A percentile compares a stretch with the other conserved stretches of the same genome.
Evolutionary conservation across 2,888 invertebrate species (phyloP).

Genomic region (Theodoxus fluviatilis): DNA sequence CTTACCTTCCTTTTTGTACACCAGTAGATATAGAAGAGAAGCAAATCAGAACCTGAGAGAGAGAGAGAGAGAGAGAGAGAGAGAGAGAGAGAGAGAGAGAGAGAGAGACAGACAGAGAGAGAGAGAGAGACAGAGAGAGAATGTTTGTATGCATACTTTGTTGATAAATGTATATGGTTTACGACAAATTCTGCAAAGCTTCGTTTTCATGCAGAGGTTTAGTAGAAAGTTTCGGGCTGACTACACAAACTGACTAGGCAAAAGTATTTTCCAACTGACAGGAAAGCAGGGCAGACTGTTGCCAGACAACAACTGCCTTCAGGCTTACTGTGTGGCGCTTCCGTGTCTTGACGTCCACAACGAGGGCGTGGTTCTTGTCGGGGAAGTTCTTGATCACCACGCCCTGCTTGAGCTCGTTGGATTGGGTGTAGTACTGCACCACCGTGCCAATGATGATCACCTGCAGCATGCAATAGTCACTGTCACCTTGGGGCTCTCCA

Average conservation of each 20-base stretch:
- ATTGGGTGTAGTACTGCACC: constrained; percentile 54
- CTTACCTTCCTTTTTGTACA: background rate
- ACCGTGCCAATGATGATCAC: constrained; percentile 58
- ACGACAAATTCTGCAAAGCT: no score
- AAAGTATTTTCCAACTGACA: background rate
- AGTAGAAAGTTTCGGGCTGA: no score
- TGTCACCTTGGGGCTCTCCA: no score
- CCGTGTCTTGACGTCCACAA: constrained; percentile 58
- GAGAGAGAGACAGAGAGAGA: constrained; percentile 15
- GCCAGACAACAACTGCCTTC: background rate
- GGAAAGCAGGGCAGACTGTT: background rate
- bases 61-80: background rate
- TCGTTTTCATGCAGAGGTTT: no score
- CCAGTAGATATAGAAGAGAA: background rate
- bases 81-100: constrained; percentile 12
- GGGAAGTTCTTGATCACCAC: constrained; percentile 63
- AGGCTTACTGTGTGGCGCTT: constrained; percentile 52
- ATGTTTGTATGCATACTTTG: background rate
- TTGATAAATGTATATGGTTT: background rate
- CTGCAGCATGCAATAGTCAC: constrained; percentile 42
- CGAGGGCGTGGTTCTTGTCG: constrained; percentile 58
- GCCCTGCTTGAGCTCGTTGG: constrained; percentile 53
- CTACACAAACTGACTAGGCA: no score
- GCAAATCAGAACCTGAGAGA: background rate
- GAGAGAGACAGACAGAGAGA: background rate